Base-by-base conservation (phyloP, 2,113 vertebrate species). In the Syngnathus typhle region DNA sequence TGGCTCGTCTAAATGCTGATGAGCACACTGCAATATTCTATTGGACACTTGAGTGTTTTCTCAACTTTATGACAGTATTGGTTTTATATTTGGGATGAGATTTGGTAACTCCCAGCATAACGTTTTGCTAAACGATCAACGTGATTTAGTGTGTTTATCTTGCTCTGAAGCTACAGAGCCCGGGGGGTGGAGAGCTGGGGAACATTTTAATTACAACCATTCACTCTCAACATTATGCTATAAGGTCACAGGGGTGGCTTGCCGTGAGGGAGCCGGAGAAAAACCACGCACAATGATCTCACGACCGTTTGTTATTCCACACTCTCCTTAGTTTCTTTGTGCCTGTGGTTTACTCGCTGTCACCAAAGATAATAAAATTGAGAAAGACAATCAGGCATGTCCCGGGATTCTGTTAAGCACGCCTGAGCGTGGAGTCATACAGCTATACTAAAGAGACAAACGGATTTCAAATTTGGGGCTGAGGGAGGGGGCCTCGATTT, bases 141-240 rank as follows among this genome's bases (percentile, higher is more conserved):
- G 39, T 41, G 9, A 77, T 78, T 76, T 56, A 74, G 54, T 46
- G 60, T 77, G 84, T 85, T 88, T 86, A 73, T 85, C 79, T 85
- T 81, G 54, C 72, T 67, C 66, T 66, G 58, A 74, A 77, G 58
- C 70, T 1, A 12, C 69, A 37, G 62, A 64, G 64, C 72, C 72
- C 68, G 47, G n/a, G 49, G 67, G 75, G 67, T 70, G 63, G 63
- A 64, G 74, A 76, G 71, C 70, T 67, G 67, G 81, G 71, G 75
- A 78, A 78, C 79, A 69, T 80, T 88, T 85, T 88, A 86, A 89
- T 89, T 83, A 82, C 82, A 85, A 80, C 79, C 75, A 79, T 81
- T 80, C 84, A 87, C 87, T 88, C 82, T 77, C 73, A 82, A 83
- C 85, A 76, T 74, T 88, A 76, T 80, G 80, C 76, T 79, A 71